These are phyloP conservation scores for Semnornis frantzii DNA, from an alignment of 2,113 vertebrate species.

Conservation along the genomic window DNA sequence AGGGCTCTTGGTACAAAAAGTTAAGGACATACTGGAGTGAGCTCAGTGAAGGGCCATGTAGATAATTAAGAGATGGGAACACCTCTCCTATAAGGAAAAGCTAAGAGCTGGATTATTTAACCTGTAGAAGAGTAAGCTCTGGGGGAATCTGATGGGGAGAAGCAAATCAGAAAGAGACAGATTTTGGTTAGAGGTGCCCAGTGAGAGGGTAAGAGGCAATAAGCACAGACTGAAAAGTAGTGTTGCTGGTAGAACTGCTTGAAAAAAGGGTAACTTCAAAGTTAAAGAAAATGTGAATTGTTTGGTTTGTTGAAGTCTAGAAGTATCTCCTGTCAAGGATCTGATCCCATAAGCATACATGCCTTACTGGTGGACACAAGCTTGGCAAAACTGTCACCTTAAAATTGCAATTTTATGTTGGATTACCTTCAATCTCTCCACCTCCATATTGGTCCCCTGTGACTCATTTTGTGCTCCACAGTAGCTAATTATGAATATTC, in stretches of 20 bases:
- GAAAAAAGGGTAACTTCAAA: not conserved
- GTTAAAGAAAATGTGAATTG: not conserved
- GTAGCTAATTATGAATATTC: not conserved
- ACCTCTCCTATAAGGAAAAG: not conserved
- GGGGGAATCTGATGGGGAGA: not conserved
- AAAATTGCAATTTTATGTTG: not conserved
- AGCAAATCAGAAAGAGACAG: no score
- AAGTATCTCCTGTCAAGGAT: not conserved
- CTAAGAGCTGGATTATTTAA: not conserved
- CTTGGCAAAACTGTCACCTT: not conserved
- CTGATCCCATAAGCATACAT: not conserved
- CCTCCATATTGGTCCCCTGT: not conserved
- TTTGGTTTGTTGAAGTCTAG: not conserved
- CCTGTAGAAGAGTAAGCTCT: not conserved
- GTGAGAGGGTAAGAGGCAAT: no score
- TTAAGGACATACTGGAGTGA: not conserved
- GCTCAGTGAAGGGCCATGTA: not conserved
- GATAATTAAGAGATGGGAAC: not conserved
- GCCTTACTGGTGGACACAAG: not conserved
- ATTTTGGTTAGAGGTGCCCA: no score
- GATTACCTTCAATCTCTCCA: not conserved
- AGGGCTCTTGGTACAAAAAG: not conserved
- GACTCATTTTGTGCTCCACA: not conserved
- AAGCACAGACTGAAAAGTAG: not conserved
- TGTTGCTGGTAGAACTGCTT: not conserved